A percentile compares a stretch with the other conserved stretches of the same genome.
phyloP scores from a whole-genome alignment of 2,113 vertebrate species.

The Ancistrus triradiatus region DNA sequence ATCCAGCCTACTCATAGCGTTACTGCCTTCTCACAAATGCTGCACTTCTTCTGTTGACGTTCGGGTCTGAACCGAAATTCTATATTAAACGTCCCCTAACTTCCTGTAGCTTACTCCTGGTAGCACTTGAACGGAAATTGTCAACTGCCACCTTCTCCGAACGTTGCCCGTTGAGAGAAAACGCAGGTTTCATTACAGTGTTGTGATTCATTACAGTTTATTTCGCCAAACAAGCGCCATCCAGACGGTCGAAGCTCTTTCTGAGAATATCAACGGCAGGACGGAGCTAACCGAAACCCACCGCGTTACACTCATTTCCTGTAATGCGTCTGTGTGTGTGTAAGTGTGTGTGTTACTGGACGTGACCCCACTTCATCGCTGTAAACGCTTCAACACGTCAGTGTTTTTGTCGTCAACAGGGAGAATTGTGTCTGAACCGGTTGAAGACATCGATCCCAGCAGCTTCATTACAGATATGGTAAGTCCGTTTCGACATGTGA shows the following conservation, averaged over 20 bases:
- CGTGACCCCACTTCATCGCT: too few relatives aligned
- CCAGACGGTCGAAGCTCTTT: neutral
- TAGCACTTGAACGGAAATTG: too few relatives aligned
- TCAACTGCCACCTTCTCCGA: too few relatives aligned
- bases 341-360: slow-evolving; percentile 3
- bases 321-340: slow-evolving; percentile 10
- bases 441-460: slow-evolving; percentile 93
- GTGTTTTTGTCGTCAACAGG: slow-evolving; percentile 55
- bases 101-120: too few relatives aligned
- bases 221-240: neutral
- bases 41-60: too few relatives aligned
- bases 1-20: neutral
- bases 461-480: slow-evolving; percentile 82
- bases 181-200: too few relatives aligned
- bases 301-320: neutral
- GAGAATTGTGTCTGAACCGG: slow-evolving; percentile 77
- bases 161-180: too few relatives aligned
- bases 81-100: too few relatives aligned
- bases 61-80: too few relatives aligned
- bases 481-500: slow-evolving; percentile 31
- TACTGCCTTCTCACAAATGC: neutral
- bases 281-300: neutral
- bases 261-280: too few relatives aligned
- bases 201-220: too few relatives aligned
- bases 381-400: too few relatives aligned